phyloP scores from a whole-genome alignment of 2,797 vertebrate genomes.

The Halcyon smyrnensis region DNA sequence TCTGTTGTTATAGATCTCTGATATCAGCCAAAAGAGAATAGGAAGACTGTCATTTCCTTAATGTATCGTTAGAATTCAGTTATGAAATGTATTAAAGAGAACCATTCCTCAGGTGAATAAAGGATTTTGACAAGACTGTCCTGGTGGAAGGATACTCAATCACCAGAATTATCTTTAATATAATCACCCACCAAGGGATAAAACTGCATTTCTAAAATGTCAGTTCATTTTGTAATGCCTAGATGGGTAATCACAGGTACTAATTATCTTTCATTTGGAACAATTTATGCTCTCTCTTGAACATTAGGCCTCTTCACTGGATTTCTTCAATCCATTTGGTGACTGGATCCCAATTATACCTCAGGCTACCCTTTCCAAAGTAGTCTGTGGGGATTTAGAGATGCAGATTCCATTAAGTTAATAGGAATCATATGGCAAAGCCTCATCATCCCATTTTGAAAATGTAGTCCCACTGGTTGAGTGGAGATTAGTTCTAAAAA shows the following conservation, averaged over 20 bases:
- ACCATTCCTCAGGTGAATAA: slow-evolving; percentile 51
- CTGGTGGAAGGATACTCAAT: slow-evolving; percentile 59
- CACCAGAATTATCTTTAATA: slow-evolving; percentile 51
- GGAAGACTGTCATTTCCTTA: slow-evolving; percentile 33
- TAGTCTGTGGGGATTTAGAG: background rate
- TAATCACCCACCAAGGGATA: slow-evolving; percentile 55
- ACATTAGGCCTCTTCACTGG: slow-evolving; percentile 28
- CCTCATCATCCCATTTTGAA: background rate
- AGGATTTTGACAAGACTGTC: slow-evolving; percentile 60
- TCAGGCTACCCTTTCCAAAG: slow-evolving; percentile 41
- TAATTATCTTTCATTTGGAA: slow-evolving; percentile 59
- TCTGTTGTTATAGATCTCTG: slow-evolving; percentile 31
- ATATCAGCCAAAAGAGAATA: slow-evolving; percentile 30
- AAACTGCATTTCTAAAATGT: slow-evolving; percentile 61
- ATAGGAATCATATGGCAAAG: background rate
- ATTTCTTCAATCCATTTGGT: slow-evolving; percentile 44
- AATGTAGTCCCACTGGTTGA: background rate
- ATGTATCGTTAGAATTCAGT: slow-evolving; percentile 48
- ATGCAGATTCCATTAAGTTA: slow-evolving; percentile 43
- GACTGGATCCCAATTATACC: slow-evolving; percentile 43
- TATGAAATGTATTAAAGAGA: slow-evolving; percentile 55
- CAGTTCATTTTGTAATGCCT: slow-evolving; percentile 38
- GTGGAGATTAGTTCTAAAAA: background rate
- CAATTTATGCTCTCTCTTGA: slow-evolving; percentile 42
- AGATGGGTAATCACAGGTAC: slow-evolving; percentile 30